A percentile compares a stretch with the other conserved stretches of the same genome.
These are phyloP conservation scores for Megamerina dolium DNA, from an alignment of 2,888 invertebrate species.

Conservation along the genomic window DNA sequence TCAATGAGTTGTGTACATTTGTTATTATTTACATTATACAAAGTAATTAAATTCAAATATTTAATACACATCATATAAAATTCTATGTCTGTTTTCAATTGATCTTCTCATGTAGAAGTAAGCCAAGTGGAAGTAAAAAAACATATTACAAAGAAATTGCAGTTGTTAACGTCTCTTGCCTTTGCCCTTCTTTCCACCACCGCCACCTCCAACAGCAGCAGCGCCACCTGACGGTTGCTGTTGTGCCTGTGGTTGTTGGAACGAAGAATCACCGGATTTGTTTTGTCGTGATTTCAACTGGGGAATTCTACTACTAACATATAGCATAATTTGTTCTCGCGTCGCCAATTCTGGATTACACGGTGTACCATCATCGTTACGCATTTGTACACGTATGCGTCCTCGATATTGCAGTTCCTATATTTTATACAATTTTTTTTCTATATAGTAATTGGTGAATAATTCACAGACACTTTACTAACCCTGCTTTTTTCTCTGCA, in stretches of 20 bases:
- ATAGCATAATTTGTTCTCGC: conserved; percentile 70
- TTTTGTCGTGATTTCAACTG: conserved; percentile 76
- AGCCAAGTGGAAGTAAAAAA: no score
- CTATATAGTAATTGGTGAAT: background rate
- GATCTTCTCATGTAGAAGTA: no score
- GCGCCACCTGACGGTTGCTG: conserved; percentile 21
- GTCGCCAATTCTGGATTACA: conserved; percentile 65
- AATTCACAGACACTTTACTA: conserved; percentile 12
- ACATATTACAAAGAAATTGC: no score
- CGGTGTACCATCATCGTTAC: conserved; percentile 79
- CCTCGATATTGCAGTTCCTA: conserved; percentile 77
- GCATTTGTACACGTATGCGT: conserved; percentile 86
- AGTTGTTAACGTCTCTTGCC: conserved; percentile 43
- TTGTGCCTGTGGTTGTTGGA: conserved; percentile 25
- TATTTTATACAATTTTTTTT: conserved; percentile 20
- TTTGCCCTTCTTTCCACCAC: conserved; percentile 45
- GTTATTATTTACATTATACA: no score
- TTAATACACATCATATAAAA: no score
- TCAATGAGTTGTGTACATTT: no score
- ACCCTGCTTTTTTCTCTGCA: conserved; percentile 82
- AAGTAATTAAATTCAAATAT: no score
- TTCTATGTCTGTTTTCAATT: no score
- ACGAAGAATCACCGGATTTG: conserved; percentile 30
- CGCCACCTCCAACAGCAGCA: conserved; percentile 27
- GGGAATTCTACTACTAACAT: conserved; percentile 80